Evolutionary conservation across 2,888 invertebrate genomes (phyloP), one percentile per base, ranked within the genome.

Genomic region (Mesorhabditis belari): DNA sequence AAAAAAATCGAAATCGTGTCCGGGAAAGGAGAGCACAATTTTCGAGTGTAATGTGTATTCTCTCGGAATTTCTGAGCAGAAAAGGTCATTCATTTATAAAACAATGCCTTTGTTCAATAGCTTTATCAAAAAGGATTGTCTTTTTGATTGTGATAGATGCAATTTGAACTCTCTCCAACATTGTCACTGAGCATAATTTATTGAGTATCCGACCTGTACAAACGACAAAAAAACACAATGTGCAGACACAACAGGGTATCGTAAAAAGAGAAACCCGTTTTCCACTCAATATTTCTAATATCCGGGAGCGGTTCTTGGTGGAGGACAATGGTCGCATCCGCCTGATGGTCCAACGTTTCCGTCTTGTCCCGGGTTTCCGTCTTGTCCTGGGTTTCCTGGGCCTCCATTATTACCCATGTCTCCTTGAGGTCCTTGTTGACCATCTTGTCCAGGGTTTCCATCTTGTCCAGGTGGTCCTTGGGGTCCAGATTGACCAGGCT

Each of bases 251-350:
- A 35, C n/a, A n/a, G n/a, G n/a, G n/a, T n/a, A n/a, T n/a, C n/a
- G n/a, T n/a, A n/a, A n/a, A n/a, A n/a, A n/a, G n/a, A n/a, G n/a
- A n/a, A n/a, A n/a, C n/a, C n/a, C n/a, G n/a, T n/a, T n/a, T n/a
- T n/a, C n/a, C n/a, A n/a, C 44, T 35, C n/a, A n/a, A n/a, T n/a
- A n/a, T n/a, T 35, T 35, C 44, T 71, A 73, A 70, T 75, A 75
- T 70, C 75, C 75, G 62, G 75, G 74, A 49, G 74, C 73, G 55
- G 75, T 75, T 55, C 75, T 64, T 59, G 73, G 74, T 57, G 73
- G 73, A 57, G 74, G 73, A 65, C 74, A 76, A 72, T 76, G 74
- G 61, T 73, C 71, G 74, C 74, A 74, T 52, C 71, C 70, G 63
- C 76, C 51, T 17, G 44, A 35, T 2, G 44, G 44, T 9, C 44